Evolutionary conservation across 2,888 invertebrate species (phyloP).

Genomic region (Pterostichus madidus): DNA sequence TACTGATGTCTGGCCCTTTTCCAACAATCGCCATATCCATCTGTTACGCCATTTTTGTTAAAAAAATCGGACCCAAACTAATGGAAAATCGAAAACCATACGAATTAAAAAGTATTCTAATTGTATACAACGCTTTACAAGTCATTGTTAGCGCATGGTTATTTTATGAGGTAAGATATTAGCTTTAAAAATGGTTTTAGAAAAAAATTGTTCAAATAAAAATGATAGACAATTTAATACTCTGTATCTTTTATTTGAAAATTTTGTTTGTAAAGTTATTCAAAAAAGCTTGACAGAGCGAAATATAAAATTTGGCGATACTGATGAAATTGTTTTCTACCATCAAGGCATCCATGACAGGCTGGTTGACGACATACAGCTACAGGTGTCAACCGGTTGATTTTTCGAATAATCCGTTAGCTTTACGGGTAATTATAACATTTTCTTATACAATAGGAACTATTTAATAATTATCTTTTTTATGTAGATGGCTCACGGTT

Average conservation of each 20-base stretch:
- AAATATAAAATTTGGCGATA: no score
- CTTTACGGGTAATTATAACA: slow-evolving; percentile 82
- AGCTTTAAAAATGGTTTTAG: not conserved
- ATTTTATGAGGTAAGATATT: slow-evolving; percentile 90
- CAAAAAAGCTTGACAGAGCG: no score
- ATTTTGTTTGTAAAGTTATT: no score
- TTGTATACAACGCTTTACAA: slow-evolving; percentile 93
- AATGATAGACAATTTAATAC: no score
- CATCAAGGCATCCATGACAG: slow-evolving; percentile 78
- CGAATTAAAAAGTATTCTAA: slow-evolving; percentile 87
- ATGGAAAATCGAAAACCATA: slow-evolving; percentile 96
- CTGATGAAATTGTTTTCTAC: not conserved
- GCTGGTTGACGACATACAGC: slow-evolving; percentile 87
- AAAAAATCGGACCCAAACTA: slow-evolving; percentile 88
- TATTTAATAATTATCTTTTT: slow-evolving; percentile 63
- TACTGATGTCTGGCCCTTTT: slow-evolving; percentile 93
- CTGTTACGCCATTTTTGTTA: slow-evolving; percentile 90
- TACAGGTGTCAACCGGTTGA: slow-evolving; percentile 90
- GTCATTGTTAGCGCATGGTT: slow-evolving; percentile 94
- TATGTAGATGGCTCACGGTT: slow-evolving; percentile 90
- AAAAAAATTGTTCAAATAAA: not conserved
- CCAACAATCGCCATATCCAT: slow-evolving; percentile 92
- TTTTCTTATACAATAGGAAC: not conserved
- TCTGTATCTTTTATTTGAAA: no score
- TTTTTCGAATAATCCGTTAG: slow-evolving; percentile 84